Conservation (phyloP, 2,888 invertebrate species). For the Luperina nickerlii region DNA sequence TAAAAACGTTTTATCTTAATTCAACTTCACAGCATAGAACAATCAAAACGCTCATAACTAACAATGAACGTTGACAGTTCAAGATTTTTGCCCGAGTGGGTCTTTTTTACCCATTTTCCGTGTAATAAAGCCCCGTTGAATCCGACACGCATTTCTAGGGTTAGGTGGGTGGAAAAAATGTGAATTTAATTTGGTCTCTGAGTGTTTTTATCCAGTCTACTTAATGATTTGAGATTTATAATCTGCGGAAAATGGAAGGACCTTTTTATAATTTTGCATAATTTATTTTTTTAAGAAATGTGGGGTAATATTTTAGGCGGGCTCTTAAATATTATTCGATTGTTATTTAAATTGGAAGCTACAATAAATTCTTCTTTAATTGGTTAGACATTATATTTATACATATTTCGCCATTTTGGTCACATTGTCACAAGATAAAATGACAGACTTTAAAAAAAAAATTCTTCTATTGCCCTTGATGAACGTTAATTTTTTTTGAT, state of each 20-base stretch:
- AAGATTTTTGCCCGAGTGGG: constrained; percentile 75
- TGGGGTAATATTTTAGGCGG: neutral
- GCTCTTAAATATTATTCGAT: neutral
- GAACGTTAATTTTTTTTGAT: neutral
- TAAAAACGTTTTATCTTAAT: no score
- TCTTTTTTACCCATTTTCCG: constrained; percentile 84
- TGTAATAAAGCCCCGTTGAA: constrained; percentile 83
- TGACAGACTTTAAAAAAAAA: neutral
- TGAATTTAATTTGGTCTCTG: constrained; percentile 76
- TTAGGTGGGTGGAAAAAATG: constrained; percentile 79
- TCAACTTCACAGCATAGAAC: neutral
- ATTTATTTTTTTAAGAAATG: constrained; percentile 27
- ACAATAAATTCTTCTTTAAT: no score
- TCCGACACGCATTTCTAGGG: constrained; percentile 83
- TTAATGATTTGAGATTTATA: constrained; percentile 63
- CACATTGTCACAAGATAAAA: neutral
- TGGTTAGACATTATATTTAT: no score
- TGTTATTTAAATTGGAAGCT: neutral
- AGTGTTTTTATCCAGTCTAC: constrained; percentile 64
- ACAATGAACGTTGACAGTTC: constrained; percentile 67
- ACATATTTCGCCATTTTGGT: neutral
- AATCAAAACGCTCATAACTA: constrained; percentile 50
- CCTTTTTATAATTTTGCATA: constrained; percentile 33
- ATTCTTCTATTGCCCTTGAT: neutral
- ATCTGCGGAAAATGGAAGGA: constrained; percentile 18